Evolutionary conservation across 1,140 invertebrate species (phyloP).

Genomic region (Periplaneta americana): DNA sequence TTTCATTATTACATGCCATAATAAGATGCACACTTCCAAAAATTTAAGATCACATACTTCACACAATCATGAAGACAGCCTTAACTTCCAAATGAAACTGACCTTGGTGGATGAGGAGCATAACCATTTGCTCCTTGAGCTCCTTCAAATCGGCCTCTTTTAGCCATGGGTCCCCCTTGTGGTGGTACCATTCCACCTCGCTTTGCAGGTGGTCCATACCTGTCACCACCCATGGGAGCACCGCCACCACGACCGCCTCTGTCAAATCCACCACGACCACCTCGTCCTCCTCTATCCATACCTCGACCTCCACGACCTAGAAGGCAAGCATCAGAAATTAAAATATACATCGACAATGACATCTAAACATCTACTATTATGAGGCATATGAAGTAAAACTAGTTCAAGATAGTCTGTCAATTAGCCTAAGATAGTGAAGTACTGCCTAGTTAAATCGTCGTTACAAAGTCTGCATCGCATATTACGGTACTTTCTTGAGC

Average conservation of each 20-base stretch:
- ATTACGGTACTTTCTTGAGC: too few species aligned
- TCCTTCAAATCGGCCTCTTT: slow-evolving; percentile 10
- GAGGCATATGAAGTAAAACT: too few species aligned
- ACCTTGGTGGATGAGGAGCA: not conserved
- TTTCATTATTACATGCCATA: too few species aligned
- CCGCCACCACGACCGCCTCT: slow-evolving; percentile 7
- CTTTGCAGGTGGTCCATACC: slow-evolving; percentile 7
- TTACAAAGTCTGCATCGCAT: too few species aligned
- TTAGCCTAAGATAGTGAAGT: too few species aligned
- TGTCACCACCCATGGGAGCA: not conserved
- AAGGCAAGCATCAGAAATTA: too few species aligned
- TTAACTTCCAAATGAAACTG: not conserved
- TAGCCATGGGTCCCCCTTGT: slow-evolving; percentile 14
- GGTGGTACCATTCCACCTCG: slow-evolving; percentile 10
- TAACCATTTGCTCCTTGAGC: slow-evolving; percentile 9
- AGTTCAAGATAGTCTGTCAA: too few species aligned
- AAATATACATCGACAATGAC: too few species aligned
- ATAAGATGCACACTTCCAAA: not conserved
- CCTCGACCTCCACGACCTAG: slow-evolving; percentile 8
- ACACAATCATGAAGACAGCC: too few species aligned
- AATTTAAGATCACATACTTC: too few species aligned
- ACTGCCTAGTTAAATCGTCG: too few species aligned
- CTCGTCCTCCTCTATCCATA: slow-evolving; percentile 2
- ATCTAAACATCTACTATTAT: too few species aligned
- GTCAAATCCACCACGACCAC: slow-evolving; percentile 11